Percentiles rank a stretch among this genome's conserved stretches.
These are phyloP conservation scores for Otocyon megalotis DNA, from an alignment of 2,113 vertebrate genomes.

Conservation along the genomic window DNA sequence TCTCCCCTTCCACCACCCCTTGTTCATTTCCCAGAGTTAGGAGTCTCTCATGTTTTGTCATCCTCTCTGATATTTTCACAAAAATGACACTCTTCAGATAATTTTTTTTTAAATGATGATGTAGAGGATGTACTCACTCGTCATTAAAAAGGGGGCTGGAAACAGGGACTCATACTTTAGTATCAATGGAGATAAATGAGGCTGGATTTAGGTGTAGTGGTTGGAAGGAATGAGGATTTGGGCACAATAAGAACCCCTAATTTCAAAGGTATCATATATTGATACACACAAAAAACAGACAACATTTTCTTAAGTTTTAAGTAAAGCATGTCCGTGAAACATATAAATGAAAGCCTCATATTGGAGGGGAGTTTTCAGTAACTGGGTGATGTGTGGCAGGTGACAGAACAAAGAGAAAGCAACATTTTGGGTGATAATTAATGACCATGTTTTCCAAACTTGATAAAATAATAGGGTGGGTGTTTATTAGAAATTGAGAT, in stretches of 20 bases:
- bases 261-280: constrained; percentile 15
- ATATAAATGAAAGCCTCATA: background rate
- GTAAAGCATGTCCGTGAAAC: background rate
- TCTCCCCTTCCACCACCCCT: too few species aligned
- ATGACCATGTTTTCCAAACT: background rate
- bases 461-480: background rate
- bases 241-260: background rate
- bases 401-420: background rate
- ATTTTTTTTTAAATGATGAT: background rate
- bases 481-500: constrained; percentile 36
- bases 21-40: too few species aligned
- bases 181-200: background rate
- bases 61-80: background rate
- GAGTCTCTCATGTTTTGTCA: too few species aligned
- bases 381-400: background rate
- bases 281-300: background rate
- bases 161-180: background rate
- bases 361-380: background rate
- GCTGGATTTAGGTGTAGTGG: background rate
- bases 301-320: constrained; percentile 5
- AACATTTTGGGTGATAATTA: constrained; percentile 2
- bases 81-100: constrained; percentile 24
- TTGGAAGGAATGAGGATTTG: background rate
- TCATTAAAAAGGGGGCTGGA: background rate
- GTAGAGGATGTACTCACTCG: background rate